Conservation (phyloP, 1,140 invertebrate species). For the Bactericera cockerelli region DNA sequence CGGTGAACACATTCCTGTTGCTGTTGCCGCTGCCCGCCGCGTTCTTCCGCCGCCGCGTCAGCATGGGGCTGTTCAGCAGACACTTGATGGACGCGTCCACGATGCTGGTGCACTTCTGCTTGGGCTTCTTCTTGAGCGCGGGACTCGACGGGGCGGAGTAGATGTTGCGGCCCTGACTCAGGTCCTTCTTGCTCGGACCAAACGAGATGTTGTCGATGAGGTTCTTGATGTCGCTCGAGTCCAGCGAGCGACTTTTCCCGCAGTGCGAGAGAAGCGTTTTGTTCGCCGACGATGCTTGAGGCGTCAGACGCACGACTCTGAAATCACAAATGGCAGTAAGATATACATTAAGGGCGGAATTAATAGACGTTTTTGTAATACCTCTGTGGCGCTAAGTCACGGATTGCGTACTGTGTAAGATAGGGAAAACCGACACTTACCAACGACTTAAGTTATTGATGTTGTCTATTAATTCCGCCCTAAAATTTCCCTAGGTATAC, state of each 20-base stretch:
- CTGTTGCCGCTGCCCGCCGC: neutral
- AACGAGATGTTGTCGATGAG: constrained; percentile 23
- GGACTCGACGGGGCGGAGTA: constrained; percentile 25
- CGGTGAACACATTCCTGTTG: neutral
- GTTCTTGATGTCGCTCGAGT: constrained; percentile 55
- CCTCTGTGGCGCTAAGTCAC: no score
- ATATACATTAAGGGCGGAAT: no score
- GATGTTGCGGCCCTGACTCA: neutral
- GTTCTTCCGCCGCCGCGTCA: constrained; percentile 25
- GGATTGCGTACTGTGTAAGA: no score
- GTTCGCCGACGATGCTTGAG: neutral
- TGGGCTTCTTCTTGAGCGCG: constrained; percentile 25
- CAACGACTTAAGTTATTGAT: no score
- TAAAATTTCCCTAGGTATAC: no score
- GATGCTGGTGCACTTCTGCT: constrained; percentile 14
- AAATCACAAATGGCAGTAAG: neutral
- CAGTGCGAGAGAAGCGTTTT: constrained; percentile 33
- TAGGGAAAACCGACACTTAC: no score
- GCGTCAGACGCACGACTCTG: neutral
- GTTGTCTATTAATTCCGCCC: no score
- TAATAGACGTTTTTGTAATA: no score
- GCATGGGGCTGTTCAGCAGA: constrained; percentile 56
- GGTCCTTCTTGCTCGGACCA: neutral
- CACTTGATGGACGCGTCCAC: constrained; percentile 3
- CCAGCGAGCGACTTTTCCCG: constrained; percentile 66